A percentile compares a stretch with the other conserved stretches of the same genome.
phyloP scores from a whole-genome alignment of 2,797 vertebrate species.

The Gobio occitaniae region DNA sequence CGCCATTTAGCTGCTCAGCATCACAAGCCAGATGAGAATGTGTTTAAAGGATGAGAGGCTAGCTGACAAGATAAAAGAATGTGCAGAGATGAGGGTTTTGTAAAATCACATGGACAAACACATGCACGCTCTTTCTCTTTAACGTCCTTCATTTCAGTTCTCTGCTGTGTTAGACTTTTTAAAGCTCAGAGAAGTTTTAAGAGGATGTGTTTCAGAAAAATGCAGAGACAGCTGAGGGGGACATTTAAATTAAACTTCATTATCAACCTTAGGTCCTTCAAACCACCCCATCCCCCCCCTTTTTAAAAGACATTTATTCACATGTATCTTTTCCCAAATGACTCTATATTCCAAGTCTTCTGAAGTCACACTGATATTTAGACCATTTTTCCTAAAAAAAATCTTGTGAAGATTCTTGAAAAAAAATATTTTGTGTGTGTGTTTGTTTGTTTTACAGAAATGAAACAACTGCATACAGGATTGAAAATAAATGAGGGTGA shows the following conservation, averaged over 20 bases:
- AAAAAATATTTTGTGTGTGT: too few species aligned
- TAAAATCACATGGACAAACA: constrained; percentile 1
- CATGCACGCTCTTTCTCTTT: background rate
- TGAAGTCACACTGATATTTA: background rate
- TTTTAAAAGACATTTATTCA: background rate
- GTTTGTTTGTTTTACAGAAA: too few species aligned
- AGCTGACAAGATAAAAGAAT: constrained; percentile 17
- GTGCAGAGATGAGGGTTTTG: constrained; percentile 20
- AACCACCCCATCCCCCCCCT: background rate
- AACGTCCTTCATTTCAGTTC: background rate
- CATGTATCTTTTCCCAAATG: background rate
- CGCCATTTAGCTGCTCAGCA: constrained; percentile 22
- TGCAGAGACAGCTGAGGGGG: background rate
- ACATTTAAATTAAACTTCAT: background rate
- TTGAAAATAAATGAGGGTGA: too few species aligned
- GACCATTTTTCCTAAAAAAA: background rate
- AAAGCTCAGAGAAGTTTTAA: constrained; percentile 15
- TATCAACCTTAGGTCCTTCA: background rate
- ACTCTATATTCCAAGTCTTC: background rate
- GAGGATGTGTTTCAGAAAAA: background rate
- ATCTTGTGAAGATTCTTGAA: too few species aligned
- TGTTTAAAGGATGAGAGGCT: constrained; percentile 20
- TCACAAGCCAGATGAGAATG: constrained; percentile 30
- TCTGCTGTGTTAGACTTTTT: constrained; percentile 7
- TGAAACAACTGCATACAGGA: too few species aligned